These are phyloP conservation scores for Scomber colias DNA, from an alignment of 2,113 vertebrate genomes.

Conservation along the genomic window DNA sequence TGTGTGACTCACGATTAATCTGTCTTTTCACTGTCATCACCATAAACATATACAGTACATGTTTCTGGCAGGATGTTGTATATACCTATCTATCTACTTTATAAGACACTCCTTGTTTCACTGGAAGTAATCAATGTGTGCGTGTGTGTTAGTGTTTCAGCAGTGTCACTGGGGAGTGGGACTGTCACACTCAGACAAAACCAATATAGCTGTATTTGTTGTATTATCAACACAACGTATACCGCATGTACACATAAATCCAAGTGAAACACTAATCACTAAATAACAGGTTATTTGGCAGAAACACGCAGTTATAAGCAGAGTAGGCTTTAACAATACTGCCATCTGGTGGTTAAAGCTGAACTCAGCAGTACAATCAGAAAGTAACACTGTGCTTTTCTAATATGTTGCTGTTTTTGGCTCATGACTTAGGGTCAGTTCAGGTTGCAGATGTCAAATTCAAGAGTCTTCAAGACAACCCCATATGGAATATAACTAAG, in stretches of 20 bases:
- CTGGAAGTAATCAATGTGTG: background rate
- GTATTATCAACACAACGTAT: slow-evolving; percentile 1
- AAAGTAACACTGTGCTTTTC: background rate
- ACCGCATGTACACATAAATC: background rate
- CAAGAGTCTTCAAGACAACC: background rate
- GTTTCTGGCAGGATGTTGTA: slow-evolving; percentile 21
- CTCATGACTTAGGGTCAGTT: background rate
- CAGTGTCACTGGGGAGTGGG: background rate
- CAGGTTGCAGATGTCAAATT: background rate
- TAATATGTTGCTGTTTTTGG: too few species aligned
- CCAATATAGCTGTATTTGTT: background rate
- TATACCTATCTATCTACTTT: background rate
- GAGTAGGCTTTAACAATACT: slow-evolving; percentile 6
- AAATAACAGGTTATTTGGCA: background rate
- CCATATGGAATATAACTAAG: too few species aligned
- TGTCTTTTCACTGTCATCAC: slow-evolving; percentile 24
- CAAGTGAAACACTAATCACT: background rate
- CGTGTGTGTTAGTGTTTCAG: background rate
- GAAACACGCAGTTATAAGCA: background rate
- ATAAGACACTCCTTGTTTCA: slow-evolving; percentile 9
- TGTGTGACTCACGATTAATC: background rate
- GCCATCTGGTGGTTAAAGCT: slow-evolving; percentile 35
- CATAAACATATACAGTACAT: slow-evolving; percentile 9
- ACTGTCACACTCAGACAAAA: slow-evolving; percentile 3
- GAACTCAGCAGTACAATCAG: background rate